Evolutionary conservation across 1,140 invertebrate genomes (phyloP), one percentile per base, ranked within the genome.

Genomic region (Conopomorpha cramerella): DNA sequence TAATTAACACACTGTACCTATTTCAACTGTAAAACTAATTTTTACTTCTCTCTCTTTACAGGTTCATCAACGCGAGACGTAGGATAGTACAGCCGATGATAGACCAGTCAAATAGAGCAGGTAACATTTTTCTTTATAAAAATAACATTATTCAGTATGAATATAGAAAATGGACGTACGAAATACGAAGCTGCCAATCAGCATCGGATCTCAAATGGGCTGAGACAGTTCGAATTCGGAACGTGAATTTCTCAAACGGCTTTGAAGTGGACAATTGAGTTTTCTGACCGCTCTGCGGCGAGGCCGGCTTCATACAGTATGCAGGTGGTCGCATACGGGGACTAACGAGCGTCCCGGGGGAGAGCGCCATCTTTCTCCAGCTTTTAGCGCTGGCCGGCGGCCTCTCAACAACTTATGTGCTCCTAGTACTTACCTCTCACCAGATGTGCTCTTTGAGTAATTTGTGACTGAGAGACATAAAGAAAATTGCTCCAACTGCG

Each of bases 61-160:
- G 95, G 95, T 98, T 98, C 78, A 98, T 98, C 77, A 98, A 98
- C 79, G 95, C 95, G 63, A 87, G 95, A 80, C 89, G 95, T 80
- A 88, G 95, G 84, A 98, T 98, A 81, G 91, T 98, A 46, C 95
- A 95, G 70, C 93, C 93, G 34, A 94, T 96, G 92, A 95, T 96
- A 62, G 95, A 95, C 84, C 94, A 92, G 84, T 96, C 93, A 71
- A 98, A 98, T 86, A 86, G 95, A 88, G 94, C 95, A 84, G 95
- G 95, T 94, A 88, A 90, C 83, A 85, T 74, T 72, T 67, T 65
- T 71, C 61, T 71, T 67, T 51, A 65, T 14, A 34, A 34, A 34
- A n/a, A 19, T 19, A 31, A 17, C 18, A 34, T 19, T 23, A 34
- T 34, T 16, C 32, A 8, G 12, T 27, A 23, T 34, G 18, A 6